Conservation (phyloP, 2,888 invertebrate genomes). For the Callyntrura sp. region DNA sequence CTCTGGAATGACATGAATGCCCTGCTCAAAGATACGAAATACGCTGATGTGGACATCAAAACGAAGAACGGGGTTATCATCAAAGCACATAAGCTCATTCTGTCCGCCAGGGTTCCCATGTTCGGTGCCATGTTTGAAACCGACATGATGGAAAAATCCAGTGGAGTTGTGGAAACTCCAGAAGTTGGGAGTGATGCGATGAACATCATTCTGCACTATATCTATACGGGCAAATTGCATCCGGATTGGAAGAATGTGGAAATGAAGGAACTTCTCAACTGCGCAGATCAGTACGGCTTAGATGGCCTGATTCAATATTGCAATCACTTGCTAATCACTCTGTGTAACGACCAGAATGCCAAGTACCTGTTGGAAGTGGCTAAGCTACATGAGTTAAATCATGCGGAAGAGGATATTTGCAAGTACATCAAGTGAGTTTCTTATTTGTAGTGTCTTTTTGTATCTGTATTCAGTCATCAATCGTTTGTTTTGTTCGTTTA, state of each 20-base stretch:
- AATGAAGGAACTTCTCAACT: not conserved
- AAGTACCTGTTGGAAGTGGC: conserved; percentile 39
- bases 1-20: conserved; percentile 15
- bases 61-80: conserved; percentile 20
- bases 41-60: conserved; percentile 24
- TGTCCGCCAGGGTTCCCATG: not conserved
- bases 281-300: conserved; percentile 9
- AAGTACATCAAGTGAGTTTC: conserved; percentile 24
- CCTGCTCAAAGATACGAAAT: not conserved
- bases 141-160: conserved; percentile 5
- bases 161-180: conserved; percentile 35
- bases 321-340: conserved; percentile 6
- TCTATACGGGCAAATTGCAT: conserved; percentile 32
- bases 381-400: conserved; percentile 10
- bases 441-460: no score
- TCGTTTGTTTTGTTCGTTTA: no score
- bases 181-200: not conserved
- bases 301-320: conserved; percentile 36
- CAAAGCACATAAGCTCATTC: conserved; percentile 18
- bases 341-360: conserved; percentile 13
- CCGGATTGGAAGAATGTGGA: not conserved
- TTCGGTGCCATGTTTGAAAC: conserved; percentile 40
- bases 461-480: no score
- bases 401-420: conserved; percentile 36
- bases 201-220: conserved; percentile 19